These are phyloP conservation scores for Propithecus deckenii DNA, from an alignment of 2,797 vertebrate species.

Conservation along the genomic window DNA sequence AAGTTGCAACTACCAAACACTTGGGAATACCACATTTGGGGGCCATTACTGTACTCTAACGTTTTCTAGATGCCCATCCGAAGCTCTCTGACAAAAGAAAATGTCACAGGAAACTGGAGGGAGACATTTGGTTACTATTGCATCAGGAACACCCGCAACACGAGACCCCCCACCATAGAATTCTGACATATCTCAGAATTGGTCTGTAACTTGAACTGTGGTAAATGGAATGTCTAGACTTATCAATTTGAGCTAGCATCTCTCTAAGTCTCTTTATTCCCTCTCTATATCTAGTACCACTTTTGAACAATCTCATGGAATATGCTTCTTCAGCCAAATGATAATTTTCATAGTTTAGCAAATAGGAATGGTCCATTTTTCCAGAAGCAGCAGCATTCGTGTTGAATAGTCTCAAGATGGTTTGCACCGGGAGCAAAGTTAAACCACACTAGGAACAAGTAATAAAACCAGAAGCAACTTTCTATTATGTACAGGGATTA, in stretches of 20 bases:
- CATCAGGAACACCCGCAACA: not conserved
- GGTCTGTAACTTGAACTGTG: not conserved
- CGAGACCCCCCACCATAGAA: not conserved
- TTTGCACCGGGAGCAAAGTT: not conserved
- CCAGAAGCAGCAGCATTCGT: not conserved
- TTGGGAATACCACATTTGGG: not conserved
- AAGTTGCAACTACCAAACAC: not conserved
- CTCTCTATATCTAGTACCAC: not conserved
- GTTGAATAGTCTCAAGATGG: not conserved
- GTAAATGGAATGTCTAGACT: not conserved
- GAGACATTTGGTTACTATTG: not conserved
- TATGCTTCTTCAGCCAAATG: not conserved
- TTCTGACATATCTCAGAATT: not conserved
- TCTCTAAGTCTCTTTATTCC: not conserved
- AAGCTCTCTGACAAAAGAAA: slow-evolving; percentile 31
- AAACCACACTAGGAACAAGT: not conserved
- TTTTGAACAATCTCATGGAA: not conserved
- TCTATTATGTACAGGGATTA: not conserved
- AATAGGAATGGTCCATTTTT: not conserved
- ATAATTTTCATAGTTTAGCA: not conserved
- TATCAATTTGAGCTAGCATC: not conserved
- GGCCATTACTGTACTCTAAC: not conserved
- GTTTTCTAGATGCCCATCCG: not conserved
- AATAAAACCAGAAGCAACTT: not conserved
- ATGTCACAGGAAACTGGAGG: not conserved